These are phyloP conservation scores for Bubo bubo DNA, from an alignment of 2,113 vertebrate species.

Conservation along the genomic window DNA sequence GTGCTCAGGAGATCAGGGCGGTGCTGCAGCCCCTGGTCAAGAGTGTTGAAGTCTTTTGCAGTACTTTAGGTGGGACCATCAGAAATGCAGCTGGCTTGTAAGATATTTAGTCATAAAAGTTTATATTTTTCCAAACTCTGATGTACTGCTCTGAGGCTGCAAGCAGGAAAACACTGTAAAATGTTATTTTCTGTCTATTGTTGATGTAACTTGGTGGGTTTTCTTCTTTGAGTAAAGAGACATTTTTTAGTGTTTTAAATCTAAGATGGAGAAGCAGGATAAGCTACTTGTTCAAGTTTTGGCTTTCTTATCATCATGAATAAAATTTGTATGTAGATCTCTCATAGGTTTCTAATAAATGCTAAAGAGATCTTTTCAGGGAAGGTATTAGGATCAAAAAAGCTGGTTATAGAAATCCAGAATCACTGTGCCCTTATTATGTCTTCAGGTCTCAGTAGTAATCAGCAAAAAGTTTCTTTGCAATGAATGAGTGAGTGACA, in stretches of 20 bases:
- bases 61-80: background rate
- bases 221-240: background rate
- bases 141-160: background rate
- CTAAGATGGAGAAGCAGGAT: background rate
- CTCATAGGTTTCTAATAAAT: background rate
- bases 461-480: background rate
- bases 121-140: background rate
- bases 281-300: background rate
- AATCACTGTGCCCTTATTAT: background rate
- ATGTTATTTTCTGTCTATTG: background rate
- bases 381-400: background rate
- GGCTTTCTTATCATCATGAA: rapidly evolving
- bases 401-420: background rate
- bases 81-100: background rate
- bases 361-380: background rate
- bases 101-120: background rate
- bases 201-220: background rate
- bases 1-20: background rate
- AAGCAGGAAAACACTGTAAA: background rate
- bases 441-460: background rate
- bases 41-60: background rate
- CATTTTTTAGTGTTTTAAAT: background rate
- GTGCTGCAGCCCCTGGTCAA: background rate
- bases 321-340: background rate
- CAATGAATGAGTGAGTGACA: conserved; percentile 44